phyloP scores from a whole-genome alignment of 2,888 invertebrate genomes.

The Lamproptera curius region DNA sequence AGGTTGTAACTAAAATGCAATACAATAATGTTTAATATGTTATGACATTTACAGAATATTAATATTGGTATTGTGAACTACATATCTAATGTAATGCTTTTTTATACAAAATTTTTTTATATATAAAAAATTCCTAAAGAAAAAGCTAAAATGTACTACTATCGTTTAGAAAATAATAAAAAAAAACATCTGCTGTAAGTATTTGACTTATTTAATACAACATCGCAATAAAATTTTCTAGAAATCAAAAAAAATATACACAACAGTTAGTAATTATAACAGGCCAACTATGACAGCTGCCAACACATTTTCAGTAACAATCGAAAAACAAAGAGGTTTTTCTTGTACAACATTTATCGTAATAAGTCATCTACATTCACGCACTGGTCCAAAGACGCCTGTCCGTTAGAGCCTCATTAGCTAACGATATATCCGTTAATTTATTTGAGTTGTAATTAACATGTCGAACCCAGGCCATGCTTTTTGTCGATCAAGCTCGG shows the following conservation, averaged over 20 bases:
- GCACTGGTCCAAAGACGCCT: slow-evolving; percentile 27
- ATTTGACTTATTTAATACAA: no score
- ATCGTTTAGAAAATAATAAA: no score
- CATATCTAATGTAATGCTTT: no score
- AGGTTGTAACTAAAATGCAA: no score
- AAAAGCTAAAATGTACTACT: no score
- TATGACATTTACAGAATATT: no score
- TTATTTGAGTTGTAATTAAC: slow-evolving; percentile 73
- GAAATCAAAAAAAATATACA: not conserved
- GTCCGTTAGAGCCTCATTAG: slow-evolving; percentile 56
- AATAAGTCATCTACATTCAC: slow-evolving; percentile 20
- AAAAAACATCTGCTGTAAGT: no score
- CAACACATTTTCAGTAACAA: slow-evolving; percentile 14
- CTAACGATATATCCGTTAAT: slow-evolving; percentile 64
- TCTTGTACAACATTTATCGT: slow-evolving; percentile 16
- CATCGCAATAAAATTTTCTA: no score
- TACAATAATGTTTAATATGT: no score
- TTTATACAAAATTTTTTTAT: no score
- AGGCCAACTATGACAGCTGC: slow-evolving; percentile 12
- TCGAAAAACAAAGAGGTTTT: slow-evolving; percentile 15
- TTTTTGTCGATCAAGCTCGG: slow-evolving; percentile 43
- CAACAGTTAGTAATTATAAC: not conserved
- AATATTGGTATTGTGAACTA: no score
- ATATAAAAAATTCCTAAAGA: no score
- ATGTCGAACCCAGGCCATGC: slow-evolving; percentile 51